Evolutionary conservation across 2,888 invertebrate genomes (phyloP).

Genomic region (Lithophane leautieri): DNA sequence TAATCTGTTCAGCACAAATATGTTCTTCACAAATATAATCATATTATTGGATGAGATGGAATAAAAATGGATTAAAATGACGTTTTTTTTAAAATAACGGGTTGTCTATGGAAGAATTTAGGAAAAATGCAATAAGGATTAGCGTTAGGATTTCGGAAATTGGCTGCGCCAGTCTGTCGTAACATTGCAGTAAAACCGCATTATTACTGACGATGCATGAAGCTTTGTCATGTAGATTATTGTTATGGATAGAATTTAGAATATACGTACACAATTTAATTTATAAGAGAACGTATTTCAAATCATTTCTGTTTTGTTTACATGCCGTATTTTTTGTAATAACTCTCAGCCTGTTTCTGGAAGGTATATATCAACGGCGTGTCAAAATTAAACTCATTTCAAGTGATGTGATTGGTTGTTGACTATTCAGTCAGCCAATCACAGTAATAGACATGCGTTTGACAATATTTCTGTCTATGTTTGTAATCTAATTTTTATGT

Average conservation of each 20-base stretch:
- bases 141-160: slow-evolving; percentile 16
- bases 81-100: not conserved
- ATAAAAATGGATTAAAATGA: not conserved
- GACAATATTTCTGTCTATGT: too few relatives aligned
- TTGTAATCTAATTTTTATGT: not conserved
- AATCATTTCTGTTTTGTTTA: not conserved
- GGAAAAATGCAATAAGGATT: slow-evolving; percentile 46
- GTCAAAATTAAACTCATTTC: not conserved
- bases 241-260: not conserved
- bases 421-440: not conserved
- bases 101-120: not conserved
- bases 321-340: not conserved
- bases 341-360: not conserved
- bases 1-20: not conserved
- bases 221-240: not conserved
- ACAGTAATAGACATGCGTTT: not conserved
- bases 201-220: not conserved
- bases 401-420: not conserved
- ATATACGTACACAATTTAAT: not conserved
- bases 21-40: too few relatives aligned
- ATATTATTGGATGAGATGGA: not conserved
- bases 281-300: not conserved
- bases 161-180: slow-evolving; percentile 26
- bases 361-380: not conserved
- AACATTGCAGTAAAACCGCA: slow-evolving; percentile 26